Evolutionary conservation across 2,888 invertebrate genomes (phyloP), one percentile per base, ranked within the genome.

Genomic region (Idaea aversata): DNA sequence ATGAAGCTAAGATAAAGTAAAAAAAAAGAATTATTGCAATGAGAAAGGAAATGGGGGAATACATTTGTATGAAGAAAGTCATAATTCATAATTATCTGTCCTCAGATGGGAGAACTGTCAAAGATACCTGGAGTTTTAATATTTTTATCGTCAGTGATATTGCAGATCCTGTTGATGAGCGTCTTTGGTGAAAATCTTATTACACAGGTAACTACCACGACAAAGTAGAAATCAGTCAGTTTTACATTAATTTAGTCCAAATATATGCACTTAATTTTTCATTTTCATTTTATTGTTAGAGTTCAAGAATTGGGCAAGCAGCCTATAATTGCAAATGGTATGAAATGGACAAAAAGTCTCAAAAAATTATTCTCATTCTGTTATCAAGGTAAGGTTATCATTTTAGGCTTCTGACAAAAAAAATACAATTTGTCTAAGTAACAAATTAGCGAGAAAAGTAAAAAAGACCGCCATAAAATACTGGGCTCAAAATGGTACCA

Each of bases 91-190:
- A 4, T 60, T n/a, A 57, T 61, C 69, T 70, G 62, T 1, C 61
- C 74, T 68, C 69, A 82, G 82, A 78, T 70, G 34, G 83, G 81
- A 57, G 76, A 74, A 25, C 77, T 81, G 76, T 72, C 79, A 35
- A 79, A 86, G 78, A 70, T 86, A 36, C 88, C 88, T 5, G 86
- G 84, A 3, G 81, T 80, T 57, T 64, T 88, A 15, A 74, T 90
- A 35, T 89, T 90, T 68, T 74, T 90, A 4, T 63, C 75, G 3
- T 87, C 88, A 0, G 84, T 88, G 5, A 68, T 90, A 1, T 61
- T 88, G 47, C 90, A 89, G 77, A 87, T 90, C 66, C 73, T 89
- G 36, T 87, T 87, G 83, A 88, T 88, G 81, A 86, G 89, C 68
- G 79, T 86, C 5, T 90, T 87, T 62, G 89, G 89, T 3, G 89